Evolutionary conservation across 1,140 invertebrate genomes (phyloP).

Genomic region (Nebria ingens): DNA sequence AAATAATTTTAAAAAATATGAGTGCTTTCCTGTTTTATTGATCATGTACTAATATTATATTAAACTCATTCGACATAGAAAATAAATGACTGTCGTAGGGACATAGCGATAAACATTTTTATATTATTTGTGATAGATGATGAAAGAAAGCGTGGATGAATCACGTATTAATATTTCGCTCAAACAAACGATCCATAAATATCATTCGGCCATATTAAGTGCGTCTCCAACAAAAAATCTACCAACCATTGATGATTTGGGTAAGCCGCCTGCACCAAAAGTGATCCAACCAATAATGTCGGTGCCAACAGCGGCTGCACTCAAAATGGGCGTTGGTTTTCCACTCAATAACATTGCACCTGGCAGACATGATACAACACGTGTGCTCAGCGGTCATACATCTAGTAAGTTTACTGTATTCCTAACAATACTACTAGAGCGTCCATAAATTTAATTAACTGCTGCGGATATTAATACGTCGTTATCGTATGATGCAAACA

Average conservation of each 20-base stretch:
- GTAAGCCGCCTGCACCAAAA: slow-evolving; percentile 24
- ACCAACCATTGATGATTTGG: slow-evolving; percentile 39
- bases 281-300: slow-evolving; percentile 42
- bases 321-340: slow-evolving; percentile 75
- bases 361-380: slow-evolving; percentile 40
- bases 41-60: too few relatives aligned
- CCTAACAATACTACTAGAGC: too few relatives aligned
- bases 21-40: too few relatives aligned
- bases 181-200: slow-evolving; percentile 42
- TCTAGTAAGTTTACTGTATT: slow-evolving; percentile 42
- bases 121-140: slow-evolving; percentile 37
- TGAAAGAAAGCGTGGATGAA: slow-evolving; percentile 45
- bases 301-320: slow-evolving; percentile 64
- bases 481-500: too few relatives aligned
- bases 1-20: too few relatives aligned
- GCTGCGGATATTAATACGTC: background rate
- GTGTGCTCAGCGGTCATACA: slow-evolving; percentile 46
- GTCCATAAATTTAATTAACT: too few relatives aligned
- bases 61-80: too few relatives aligned
- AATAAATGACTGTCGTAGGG: too few relatives aligned
- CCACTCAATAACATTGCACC: slow-evolving; percentile 54
- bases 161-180: slow-evolving; percentile 33
- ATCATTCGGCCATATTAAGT: slow-evolving; percentile 45
- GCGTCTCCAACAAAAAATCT: slow-evolving; percentile 46
- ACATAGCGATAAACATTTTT: too few relatives aligned